Evolutionary conservation across 2,888 invertebrate genomes (phyloP).

Genomic region (Cryptocephalus primarius): DNA sequence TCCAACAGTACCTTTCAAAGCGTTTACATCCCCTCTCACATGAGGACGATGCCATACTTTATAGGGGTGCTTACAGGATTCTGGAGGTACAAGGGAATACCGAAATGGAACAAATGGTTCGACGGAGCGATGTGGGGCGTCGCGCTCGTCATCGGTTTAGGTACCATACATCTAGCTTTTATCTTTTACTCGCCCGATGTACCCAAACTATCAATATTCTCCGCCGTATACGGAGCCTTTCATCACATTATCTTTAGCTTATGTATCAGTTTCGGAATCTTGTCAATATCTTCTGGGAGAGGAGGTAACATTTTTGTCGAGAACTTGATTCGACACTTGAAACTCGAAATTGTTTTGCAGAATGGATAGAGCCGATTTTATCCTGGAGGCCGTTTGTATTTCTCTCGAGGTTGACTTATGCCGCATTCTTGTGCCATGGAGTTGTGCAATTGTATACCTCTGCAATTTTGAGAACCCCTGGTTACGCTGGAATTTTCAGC

Average conservation of each 20-base stretch:
- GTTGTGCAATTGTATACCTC: conserved; percentile 21
- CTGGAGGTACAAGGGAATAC: conserved; percentile 20
- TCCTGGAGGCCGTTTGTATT: conserved; percentile 21
- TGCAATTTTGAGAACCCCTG: conserved; percentile 15
- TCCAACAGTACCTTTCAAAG: conserved; percentile 19
- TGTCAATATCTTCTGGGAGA: conserved; percentile 25
- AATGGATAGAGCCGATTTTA: conserved; percentile 20
- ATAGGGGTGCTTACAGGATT: conserved; percentile 24
- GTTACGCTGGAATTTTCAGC: conserved; percentile 16
- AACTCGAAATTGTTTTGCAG: conserved; percentile 11
- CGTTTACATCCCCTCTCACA: conserved; percentile 25
- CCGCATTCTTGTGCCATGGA: conserved; percentile 23
- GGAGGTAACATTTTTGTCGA: conserved; percentile 19
- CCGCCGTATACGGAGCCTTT: conserved; percentile 24
- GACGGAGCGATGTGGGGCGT: conserved; percentile 20
- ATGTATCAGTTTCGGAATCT: conserved; percentile 24
- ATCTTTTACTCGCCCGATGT: conserved; percentile 25
- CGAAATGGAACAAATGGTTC: conserved; percentile 17
- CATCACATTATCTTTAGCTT: conserved; percentile 26
- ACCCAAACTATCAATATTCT: conserved; percentile 16
- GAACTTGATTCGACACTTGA: neutral
- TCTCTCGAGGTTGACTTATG: conserved; percentile 22
- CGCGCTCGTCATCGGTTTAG: conserved; percentile 11
- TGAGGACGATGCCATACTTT: conserved; percentile 25
- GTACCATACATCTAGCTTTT: conserved; percentile 21